Base-by-base conservation (phyloP, 1,140 invertebrate species). In the Drosophila rufa region DNA sequence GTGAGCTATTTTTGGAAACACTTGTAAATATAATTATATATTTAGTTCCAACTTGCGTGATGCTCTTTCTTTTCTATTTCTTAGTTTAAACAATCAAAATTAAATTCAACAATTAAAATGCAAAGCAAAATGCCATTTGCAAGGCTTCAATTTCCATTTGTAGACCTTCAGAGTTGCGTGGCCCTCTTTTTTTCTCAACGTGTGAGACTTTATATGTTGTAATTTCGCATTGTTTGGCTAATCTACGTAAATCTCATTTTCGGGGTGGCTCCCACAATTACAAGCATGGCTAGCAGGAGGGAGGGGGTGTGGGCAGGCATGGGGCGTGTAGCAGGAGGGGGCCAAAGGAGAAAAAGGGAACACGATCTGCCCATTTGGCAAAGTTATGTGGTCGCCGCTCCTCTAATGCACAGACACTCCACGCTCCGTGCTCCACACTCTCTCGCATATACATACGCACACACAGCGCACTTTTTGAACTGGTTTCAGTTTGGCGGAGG, bases 171-270 rank as follows among this genome's bases (percentile, higher is more conserved):
- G 38, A 4, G 14, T 38, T 38, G 51, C 33, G 17, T 55, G 14
- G 33, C 7, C 1, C 12, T 1, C 7, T 22, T 22, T 38, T 40
- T 30, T 47, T 47, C 36, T 55, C 33, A 25, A 11, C 8, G 53
- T 56, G 53, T 56, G 53, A n/a, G 36, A 56, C 38, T 45, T 38
- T 50, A 55, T 61, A 56, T 73, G 81, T 82, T 90, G 85, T 85
- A 91, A 91, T 85, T 90, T 90, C 79, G 79, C 86, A 90, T 90
- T 90, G 85, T 90, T 90, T 91, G 86, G 82, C 82, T 89, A 91
- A 90, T 90, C 85, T 90, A 82, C 68, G 71, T 80, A 82, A 90
- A 90, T 90, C 85, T 90, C 59, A 82, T 85, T 89, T 89, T 75
- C 60, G 79, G 79, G 86, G 64, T 56, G 57, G 86, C 85, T 90